A percentile compares a stretch with the other conserved stretches of the same genome.
Conservation (phyloP, 2,888 invertebrate species). For the Myopa testacea region DNA sequence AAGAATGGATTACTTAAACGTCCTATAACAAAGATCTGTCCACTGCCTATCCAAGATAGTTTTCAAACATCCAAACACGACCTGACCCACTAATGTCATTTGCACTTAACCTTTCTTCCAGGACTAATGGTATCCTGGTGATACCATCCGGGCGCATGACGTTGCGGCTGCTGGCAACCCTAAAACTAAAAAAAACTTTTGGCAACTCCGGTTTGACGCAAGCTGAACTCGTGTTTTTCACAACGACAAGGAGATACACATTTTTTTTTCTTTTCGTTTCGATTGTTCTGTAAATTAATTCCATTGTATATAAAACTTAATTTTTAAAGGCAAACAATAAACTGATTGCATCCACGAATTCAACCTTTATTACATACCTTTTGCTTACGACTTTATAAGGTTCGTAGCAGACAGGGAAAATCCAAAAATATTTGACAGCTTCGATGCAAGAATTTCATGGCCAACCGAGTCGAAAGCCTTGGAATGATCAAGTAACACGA, state of each 20-base stretch:
- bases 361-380: background rate
- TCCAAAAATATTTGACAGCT: too few species aligned
- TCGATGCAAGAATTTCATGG: too few species aligned
- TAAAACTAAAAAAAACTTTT: background rate
- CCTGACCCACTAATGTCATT: conserved; percentile 12
- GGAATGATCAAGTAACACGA: background rate
- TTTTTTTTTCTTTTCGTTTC: background rate
- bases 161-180: conserved; percentile 3
- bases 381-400: background rate
- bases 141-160: conserved; percentile 4
- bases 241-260: background rate
- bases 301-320: too few species aligned
- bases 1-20: conserved; percentile 26
- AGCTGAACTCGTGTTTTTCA: background rate
- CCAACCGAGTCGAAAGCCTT: too few species aligned
- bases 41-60: conserved; percentile 13
- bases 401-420: background rate
- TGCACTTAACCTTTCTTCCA: conserved; percentile 1
- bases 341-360: background rate
- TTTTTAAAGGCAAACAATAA: too few species aligned
- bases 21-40: conserved; percentile 33
- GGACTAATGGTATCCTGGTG: conserved; percentile 2
- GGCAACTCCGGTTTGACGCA: background rate
- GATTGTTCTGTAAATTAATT: background rate
- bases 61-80: background rate